These are phyloP conservation scores for Aradus depressus DNA, from an alignment of 2,888 invertebrate genomes.

Conservation along the genomic window DNA sequence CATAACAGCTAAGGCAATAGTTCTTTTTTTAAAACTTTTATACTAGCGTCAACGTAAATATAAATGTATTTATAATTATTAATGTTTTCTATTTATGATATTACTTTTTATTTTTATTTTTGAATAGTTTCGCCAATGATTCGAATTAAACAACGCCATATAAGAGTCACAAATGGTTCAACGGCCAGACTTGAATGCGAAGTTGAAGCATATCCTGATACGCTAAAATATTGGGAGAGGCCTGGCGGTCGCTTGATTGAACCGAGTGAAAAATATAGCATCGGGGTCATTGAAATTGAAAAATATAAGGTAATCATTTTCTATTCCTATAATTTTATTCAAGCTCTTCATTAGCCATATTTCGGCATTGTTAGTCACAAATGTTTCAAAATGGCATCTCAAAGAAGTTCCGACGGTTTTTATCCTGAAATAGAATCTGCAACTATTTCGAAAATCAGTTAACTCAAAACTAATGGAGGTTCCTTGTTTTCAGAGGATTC, in stretches of 20 bases:
- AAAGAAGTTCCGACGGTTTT: no score
- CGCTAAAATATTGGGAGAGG: conserved; percentile 75
- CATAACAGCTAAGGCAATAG: no score
- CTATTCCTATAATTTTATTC: not conserved
- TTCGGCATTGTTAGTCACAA: no score
- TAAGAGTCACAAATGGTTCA: conserved; percentile 57
- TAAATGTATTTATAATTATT: not conserved
- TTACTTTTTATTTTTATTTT: not conserved
- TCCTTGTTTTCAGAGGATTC: no score
- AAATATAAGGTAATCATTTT: conserved; percentile 38
- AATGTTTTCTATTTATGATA: not conserved
- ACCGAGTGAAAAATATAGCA: conserved; percentile 45
- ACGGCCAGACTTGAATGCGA: conserved; percentile 68
- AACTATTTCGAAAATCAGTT: no score
- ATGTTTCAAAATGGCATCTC: no score
- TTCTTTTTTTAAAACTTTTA: no score
- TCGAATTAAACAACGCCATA: conserved; percentile 60
- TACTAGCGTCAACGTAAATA: no score
- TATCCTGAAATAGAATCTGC: no score
- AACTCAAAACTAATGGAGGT: no score
- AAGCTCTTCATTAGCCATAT: no score
- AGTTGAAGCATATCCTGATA: conserved; percentile 79
- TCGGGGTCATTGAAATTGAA: conserved; percentile 45
- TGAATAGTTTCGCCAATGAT: conserved; percentile 74
- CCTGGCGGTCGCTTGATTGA: conserved; percentile 64